Conservation (phyloP, 2,888 invertebrate genomes). For the Furcula furcula region DNA sequence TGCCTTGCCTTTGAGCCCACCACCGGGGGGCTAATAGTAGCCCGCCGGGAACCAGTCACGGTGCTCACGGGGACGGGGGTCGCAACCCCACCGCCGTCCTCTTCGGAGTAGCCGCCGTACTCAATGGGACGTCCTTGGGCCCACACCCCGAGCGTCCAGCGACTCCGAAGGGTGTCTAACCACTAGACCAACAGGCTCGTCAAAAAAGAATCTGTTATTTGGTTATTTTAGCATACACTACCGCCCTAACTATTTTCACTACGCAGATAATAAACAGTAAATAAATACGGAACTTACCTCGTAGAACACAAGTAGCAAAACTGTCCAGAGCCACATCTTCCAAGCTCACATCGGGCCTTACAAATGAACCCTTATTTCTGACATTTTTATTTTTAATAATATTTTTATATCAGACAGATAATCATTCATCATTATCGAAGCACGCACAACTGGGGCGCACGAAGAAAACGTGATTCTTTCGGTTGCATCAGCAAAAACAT, state of each 20-base stretch:
- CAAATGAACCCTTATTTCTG: slow-evolving; percentile 19
- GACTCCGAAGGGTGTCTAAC: too few species aligned
- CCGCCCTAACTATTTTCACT: neutral
- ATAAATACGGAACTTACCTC: slow-evolving; percentile 17
- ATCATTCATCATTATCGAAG: slow-evolving; percentile 3
- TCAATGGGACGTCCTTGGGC: too few species aligned
- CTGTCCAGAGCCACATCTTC: slow-evolving; percentile 33
- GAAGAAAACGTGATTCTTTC: slow-evolving; percentile 31
- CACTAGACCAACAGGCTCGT: too few species aligned
- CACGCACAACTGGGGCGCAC: slow-evolving; percentile 18
- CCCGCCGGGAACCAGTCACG: too few species aligned
- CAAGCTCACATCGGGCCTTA: slow-evolving; percentile 28
- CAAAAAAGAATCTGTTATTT: neutral
- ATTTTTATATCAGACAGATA: slow-evolving; percentile 21
- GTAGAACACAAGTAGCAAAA: slow-evolving; percentile 19
- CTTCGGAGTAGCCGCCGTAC: too few species aligned
- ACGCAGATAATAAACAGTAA: neutral
- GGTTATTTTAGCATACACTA: neutral
- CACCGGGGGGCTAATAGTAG: too few species aligned
- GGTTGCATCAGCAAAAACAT: slow-evolving; percentile 14
- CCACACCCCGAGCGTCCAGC: too few species aligned
- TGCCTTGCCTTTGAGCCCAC: too few species aligned
- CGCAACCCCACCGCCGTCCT: too few species aligned
- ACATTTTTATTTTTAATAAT: slow-evolving; percentile 20
- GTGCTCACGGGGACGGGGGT: too few species aligned